phyloP scores from a whole-genome alignment of 2,888 invertebrate genomes.

The Dorcus parallelipipedus region DNA sequence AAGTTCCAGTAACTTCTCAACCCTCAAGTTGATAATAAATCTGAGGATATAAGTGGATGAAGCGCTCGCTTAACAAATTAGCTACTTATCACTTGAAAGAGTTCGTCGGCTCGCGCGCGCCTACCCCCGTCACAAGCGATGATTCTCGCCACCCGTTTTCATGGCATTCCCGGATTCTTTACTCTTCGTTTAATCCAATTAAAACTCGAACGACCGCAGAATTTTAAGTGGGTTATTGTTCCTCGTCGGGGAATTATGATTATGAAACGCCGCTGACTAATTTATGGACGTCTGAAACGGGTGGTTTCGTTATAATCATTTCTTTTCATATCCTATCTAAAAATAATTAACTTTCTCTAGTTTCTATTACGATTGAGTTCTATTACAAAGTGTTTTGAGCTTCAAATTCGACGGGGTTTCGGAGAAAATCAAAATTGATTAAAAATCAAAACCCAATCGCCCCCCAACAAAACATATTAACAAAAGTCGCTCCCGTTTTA shows the following conservation, averaged over 20 bases:
- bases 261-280: conserved; percentile 8
- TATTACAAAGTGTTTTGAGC: too few relatives aligned
- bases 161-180: conserved; percentile 39
- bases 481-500: not conserved
- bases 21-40: conserved; percentile 42
- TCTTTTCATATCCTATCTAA: too few relatives aligned
- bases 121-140: conserved; percentile 20
- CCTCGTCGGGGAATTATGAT: conserved; percentile 12
- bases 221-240: conserved; percentile 42
- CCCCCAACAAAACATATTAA: not conserved
- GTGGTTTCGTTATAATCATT: not conserved
- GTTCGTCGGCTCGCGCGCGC: conserved; percentile 26
- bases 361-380: not conserved
- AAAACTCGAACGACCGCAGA: conserved; percentile 44
- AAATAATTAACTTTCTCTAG: too few relatives aligned
- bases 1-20: conserved; percentile 31
- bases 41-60: conserved; percentile 44
- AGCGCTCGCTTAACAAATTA: conserved; percentile 48
- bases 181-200: conserved; percentile 45
- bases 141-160: conserved; percentile 24
- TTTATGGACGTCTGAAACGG: too few relatives aligned
- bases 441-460: too few relatives aligned
- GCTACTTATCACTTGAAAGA: conserved; percentile 48
- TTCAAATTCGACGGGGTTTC: too few relatives aligned
- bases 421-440: too few relatives aligned